These are phyloP conservation scores for Meles meles DNA, from an alignment of 2,113 vertebrate genomes.

Conservation along the genomic window DNA sequence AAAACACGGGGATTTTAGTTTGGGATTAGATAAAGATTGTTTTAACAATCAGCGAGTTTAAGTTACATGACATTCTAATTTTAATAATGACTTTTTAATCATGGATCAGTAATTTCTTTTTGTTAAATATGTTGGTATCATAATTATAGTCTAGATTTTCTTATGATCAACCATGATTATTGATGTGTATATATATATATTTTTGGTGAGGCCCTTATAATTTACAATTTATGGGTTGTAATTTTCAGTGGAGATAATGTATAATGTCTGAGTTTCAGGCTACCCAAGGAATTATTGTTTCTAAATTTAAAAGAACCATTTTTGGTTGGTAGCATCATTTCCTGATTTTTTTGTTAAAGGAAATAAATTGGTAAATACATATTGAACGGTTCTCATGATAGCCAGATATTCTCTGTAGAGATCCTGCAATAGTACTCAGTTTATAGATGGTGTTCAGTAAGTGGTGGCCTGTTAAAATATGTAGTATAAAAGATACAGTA, in stretches of 20 bases:
- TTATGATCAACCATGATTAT: not conserved
- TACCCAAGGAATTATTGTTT: constrained; percentile 5
- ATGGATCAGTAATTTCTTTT: constrained; percentile 46
- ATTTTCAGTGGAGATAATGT: constrained; percentile 66
- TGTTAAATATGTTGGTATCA: constrained; percentile 14
- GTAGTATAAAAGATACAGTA: not conserved
- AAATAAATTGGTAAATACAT: constrained; percentile 11
- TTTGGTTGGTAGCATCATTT: not conserved
- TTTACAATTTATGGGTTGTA: not conserved
- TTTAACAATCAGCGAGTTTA: not conserved
- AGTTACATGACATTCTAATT: constrained; percentile 23
- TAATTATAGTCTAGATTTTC: constrained; percentile 51
- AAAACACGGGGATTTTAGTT: constrained; percentile 28
- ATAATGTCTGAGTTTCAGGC: constrained; percentile 4
- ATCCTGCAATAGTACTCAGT: not conserved
- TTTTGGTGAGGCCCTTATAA: not conserved
- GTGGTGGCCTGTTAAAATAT: constrained; percentile 12
- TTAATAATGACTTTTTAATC: constrained; percentile 33
- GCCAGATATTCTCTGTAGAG: not conserved
- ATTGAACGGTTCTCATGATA: constrained; percentile 7
- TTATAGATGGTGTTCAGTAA: constrained; percentile 19
- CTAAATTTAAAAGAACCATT: constrained; percentile 40
- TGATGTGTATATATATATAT: not conserved
- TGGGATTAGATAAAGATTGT: constrained; percentile 30
- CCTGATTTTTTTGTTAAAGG: constrained; percentile 1